These are phyloP conservation scores for Oxytorus armatus DNA, from an alignment of 2,888 invertebrate species.

Conservation along the genomic window DNA sequence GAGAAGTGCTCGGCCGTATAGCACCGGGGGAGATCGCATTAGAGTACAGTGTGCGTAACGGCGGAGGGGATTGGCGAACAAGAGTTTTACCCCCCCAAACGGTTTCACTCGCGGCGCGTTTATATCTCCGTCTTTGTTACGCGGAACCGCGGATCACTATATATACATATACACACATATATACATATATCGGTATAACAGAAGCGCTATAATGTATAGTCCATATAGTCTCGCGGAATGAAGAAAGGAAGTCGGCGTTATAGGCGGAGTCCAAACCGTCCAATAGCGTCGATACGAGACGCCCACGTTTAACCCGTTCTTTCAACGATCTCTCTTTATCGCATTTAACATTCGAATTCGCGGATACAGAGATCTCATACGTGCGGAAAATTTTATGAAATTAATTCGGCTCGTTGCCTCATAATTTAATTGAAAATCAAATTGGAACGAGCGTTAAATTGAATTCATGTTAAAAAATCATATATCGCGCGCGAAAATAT, in stretches of 20 bases:
- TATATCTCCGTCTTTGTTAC: constrained; percentile 64
- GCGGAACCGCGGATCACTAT: constrained; percentile 42
- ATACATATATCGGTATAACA: not conserved
- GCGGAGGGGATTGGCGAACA: constrained; percentile 45
- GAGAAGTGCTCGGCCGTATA: not conserved
- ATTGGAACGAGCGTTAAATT: not conserved
- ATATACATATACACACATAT: constrained; percentile 17
- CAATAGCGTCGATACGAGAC: constrained; percentile 82
- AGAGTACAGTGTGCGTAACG: constrained; percentile 23
- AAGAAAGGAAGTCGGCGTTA: constrained; percentile 78
- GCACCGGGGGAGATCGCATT: not conserved
- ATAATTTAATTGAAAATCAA: not conserved
- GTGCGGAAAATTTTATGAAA: not conserved
- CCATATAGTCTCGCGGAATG: constrained; percentile 52
- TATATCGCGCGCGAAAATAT: no score
- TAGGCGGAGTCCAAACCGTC: constrained; percentile 82
- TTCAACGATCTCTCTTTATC: constrained; percentile 69
- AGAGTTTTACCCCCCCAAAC: constrained; percentile 46
- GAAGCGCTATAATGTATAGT: constrained; percentile 39
- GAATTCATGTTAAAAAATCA: no score
- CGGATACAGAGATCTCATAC: not conserved
- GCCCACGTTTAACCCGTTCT: constrained; percentile 81
- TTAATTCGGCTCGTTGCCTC: not conserved
- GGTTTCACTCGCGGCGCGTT: constrained; percentile 54
- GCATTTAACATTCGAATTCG: constrained; percentile 15